Evolutionary conservation across 2,113 vertebrate species (phyloP), one percentile per base, ranked within the genome.

Genomic region (Cyprinodon variegatus): DNA sequence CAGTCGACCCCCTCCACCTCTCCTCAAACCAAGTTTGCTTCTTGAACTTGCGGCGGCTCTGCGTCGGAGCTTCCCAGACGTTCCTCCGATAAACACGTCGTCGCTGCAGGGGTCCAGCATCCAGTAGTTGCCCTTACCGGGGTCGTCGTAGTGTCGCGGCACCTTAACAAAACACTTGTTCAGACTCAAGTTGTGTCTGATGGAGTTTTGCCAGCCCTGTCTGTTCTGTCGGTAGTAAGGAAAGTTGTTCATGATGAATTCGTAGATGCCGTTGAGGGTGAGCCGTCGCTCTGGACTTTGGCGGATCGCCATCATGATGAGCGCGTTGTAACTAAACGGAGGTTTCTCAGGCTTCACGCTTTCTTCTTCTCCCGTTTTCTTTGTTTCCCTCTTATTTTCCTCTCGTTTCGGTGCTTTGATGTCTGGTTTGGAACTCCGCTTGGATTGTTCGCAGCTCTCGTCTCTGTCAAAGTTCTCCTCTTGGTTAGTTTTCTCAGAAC

Each of bases 261-360:
- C 94, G 0, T 96, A 96, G 77, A 96, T 96, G 73, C 93, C 93
- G 64, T 90, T 96, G 29, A 96, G 93, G 0, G 95, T 94, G 38
- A 96, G 93, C 6, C 94, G 82, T 45, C 90, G 57, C 12, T 84
- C 90, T 0, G 93, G 94, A 69, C 93, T 95, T 78, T 95, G 94
- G 22, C 94, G 93, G 75, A 96, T 95, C 62, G 95, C 95, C 95
- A 95, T 96, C 94, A 95, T 95, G 74, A 96, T 96, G 67, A 95
- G 92, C 22, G 95, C 95, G 75, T 95, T 95, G 72, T 96, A 96
- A 38, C 95, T 96, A 78, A 96, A 96, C 0, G 94, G 92, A 4
- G 95, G 95, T 78, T 95, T 96, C 63, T 94, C 92, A 0, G 72
- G 68, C 73, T 91, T 91, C 3, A 57, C 69, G 60, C 81, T 77